Percentiles rank a stretch among this genome's conserved stretches.
Conservation (phyloP, 2,888 invertebrate species). For the Pseudoips prasinana region DNA sequence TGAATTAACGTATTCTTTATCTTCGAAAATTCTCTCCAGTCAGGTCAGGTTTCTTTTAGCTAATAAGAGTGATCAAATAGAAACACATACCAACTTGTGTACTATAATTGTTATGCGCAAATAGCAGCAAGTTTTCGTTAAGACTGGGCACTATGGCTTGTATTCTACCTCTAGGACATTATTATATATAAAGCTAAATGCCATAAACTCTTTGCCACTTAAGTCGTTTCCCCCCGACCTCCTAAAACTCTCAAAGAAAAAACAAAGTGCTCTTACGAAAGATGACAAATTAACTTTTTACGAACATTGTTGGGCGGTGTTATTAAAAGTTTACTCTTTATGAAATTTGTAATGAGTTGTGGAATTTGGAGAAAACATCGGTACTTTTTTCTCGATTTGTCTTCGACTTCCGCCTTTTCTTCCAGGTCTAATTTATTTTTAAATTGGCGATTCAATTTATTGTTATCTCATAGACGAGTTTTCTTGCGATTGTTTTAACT, state of each 20-base stretch:
- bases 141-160: no score
- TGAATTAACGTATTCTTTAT: no score
- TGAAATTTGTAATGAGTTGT: conserved; percentile 43
- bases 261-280: conserved; percentile 37
- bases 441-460: conserved; percentile 11
- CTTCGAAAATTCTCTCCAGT: no score
- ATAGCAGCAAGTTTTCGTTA: no score
- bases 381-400: conserved; percentile 30
- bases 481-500: conserved; percentile 5
- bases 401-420: conserved; percentile 23
- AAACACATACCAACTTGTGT: no score
- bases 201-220: no score
- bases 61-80: no score
- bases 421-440: conserved; percentile 21
- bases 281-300: conserved; percentile 51
- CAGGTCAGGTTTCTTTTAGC: no score
- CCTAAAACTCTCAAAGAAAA: conserved; percentile 17
- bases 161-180: no score
- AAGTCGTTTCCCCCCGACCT: no score
- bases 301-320: conserved; percentile 40
- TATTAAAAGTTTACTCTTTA: conserved; percentile 48
- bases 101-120: no score
- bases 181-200: no score
- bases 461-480: conserved; percentile 15
- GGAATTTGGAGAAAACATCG: conserved; percentile 29